These are phyloP conservation scores for Uloborus diversus DNA, from an alignment of 1,140 invertebrate genomes.

Conservation along the genomic window DNA sequence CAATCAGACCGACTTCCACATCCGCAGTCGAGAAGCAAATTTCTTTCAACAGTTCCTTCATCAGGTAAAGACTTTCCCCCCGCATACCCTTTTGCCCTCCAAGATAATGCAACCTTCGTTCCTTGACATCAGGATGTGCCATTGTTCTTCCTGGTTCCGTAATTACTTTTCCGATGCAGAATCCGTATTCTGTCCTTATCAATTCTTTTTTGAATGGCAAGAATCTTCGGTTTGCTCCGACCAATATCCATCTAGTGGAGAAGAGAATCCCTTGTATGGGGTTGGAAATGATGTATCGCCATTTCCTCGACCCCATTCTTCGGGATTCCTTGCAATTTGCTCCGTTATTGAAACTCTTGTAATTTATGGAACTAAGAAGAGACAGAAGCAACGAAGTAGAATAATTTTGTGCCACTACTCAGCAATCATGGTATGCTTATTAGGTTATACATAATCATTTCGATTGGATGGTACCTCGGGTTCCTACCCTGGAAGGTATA, in stretches of 20 bases:
- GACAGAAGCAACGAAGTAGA: not conserved
- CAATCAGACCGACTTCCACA: too few relatives aligned
- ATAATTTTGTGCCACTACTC: not conserved
- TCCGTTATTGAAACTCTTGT: slow-evolving; percentile 8
- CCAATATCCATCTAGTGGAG: slow-evolving; percentile 7
- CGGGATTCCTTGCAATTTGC: not conserved
- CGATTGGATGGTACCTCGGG: not conserved
- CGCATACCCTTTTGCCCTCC: slow-evolving; percentile 29
- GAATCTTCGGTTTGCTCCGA: not conserved
- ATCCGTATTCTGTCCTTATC: not conserved
- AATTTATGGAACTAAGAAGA: slow-evolving; percentile 11
- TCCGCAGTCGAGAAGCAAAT: too few relatives aligned
- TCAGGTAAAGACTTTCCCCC: not conserved
- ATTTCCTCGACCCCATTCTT: not conserved
- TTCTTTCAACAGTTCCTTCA: slow-evolving; percentile 1
- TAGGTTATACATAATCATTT: not conserved
- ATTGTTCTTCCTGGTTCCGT: slow-evolving; percentile 48
- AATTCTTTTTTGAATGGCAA: slow-evolving; percentile 1
- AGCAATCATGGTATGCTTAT: too few relatives aligned
- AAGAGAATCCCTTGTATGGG: slow-evolving; percentile 10
- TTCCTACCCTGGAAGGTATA: not conserved
- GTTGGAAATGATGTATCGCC: slow-evolving; percentile 14
- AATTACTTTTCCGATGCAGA: slow-evolving; percentile 48
- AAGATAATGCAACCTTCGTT: slow-evolving; percentile 19
- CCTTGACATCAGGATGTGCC: slow-evolving; percentile 13